A percentile compares a stretch with the other conserved stretches of the same genome.
These are phyloP conservation scores for Oryzias celebensis DNA, from an alignment of 2,113 vertebrate genomes.

Conservation along the genomic window DNA sequence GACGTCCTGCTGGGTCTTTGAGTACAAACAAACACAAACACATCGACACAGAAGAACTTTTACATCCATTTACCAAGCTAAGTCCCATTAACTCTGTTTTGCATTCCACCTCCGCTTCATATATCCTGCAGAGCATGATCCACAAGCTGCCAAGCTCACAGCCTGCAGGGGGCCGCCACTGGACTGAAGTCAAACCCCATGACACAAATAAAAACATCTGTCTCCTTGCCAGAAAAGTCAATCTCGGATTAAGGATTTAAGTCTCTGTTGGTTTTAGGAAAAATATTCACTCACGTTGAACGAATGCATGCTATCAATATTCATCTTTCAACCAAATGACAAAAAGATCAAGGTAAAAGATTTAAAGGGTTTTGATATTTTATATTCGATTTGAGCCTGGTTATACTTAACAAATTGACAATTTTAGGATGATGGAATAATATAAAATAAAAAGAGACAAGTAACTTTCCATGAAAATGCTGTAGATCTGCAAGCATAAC, in stretches of 20 bases:
- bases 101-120: constrained; percentile 1
- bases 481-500: too few species aligned
- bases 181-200: constrained; percentile 34
- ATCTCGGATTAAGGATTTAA: constrained; percentile 33
- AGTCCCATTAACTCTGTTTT: constrained; percentile 18
- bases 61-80: constrained; percentile 31
- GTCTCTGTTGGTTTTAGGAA: constrained; percentile 1
- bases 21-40: constrained; percentile 9
- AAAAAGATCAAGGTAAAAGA: neutral
- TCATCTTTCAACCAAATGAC: neutral
- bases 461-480: too few species aligned
- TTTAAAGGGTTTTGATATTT: constrained; percentile 5
- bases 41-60: constrained; percentile 8
- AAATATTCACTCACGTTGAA: neutral
- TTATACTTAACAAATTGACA: neutral
- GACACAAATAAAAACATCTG: constrained; percentile 25
- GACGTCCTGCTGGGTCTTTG: constrained; percentile 10
- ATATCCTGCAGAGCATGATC: constrained; percentile 26
- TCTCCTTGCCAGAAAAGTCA: constrained; percentile 13
- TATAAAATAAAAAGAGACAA: neutral
- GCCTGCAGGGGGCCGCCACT: constrained; percentile 20
- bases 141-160: constrained; percentile 24
- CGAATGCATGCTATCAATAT: neutral
- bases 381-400: neutral
- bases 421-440: neutral